Base-by-base conservation (phyloP, 2,113 vertebrate genomes). In the Sturnus vulgaris region DNA sequence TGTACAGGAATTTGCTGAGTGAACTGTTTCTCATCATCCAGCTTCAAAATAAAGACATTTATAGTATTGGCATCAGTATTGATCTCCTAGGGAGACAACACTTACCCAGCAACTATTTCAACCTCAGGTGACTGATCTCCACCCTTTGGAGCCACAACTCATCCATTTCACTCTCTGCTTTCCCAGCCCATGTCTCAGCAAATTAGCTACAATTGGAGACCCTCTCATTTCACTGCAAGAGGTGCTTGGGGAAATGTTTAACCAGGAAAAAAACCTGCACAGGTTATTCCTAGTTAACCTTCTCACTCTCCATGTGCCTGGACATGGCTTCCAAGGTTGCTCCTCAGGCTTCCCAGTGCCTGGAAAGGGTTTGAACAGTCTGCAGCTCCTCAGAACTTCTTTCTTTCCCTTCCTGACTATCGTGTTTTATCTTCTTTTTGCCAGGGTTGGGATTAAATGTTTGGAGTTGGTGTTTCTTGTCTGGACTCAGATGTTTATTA, bases 201-300 rank as follows among this genome's bases (percentile, higher is more conserved):
- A 17, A n/a, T 50, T 18, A 50, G 8, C 37, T 35, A 3, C 44
- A 68, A 2, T 0, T 35, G 15, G 15, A 76, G 15, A 65, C 5
- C 8, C 4, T n/a, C 40, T 65, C 6, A 40, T 44, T 68, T 49
- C 40, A 47, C 3, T 33, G 12, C 37, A 73, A 16, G 12, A 65
- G 6, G 2, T 20, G 7, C 24, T 30, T 0, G 1, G 23, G 53
- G 4, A 50, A 83, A 4, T 5, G 17, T 76, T 71, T 55, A 46
- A 15, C 15, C 31, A 35, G 28, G 35, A 40, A n/a, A 40, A n/a
- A 76, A 59, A 35, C 27, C 63, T 56, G 31, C 24, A 28, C 13
- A 30, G 35, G 28, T 31, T 56, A 30, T 21, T 64, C 59, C 60
- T 15, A 6, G 18, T n/a, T 23, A 12, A 16, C n/a, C 13, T 57